Evolutionary conservation across 37 sponge, comb jelly and placozoan genomes (phyloP), one percentile per base, ranked within the genome.

Genomic region (Halichondria panicea): DNA sequence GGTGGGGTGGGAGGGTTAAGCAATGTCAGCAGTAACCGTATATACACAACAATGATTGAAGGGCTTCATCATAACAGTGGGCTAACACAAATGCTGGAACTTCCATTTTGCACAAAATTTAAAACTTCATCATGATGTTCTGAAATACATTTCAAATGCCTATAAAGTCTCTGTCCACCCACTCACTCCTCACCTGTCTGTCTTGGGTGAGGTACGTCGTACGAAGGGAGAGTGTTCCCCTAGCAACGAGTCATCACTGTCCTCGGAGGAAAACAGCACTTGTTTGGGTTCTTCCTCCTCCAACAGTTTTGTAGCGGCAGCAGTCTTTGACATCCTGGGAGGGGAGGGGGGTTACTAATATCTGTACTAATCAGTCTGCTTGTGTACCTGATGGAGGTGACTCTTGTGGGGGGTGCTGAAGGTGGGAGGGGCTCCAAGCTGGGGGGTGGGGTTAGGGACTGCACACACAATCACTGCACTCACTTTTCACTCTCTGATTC

Each of bases 181-280:
- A n/a, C n/a, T n/a, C n/a, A n/a, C n/a, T n/a, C n/a, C n/a, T n/a
- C n/a, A n/a, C n/a, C n/a, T n/a, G n/a, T n/a, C n/a, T n/a, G n/a
- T n/a, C n/a, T n/a, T n/a, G n/a, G n/a, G n/a, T 63, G 42, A 5
- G 9, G 55, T 4, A 11, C 30, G 72, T 34, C 54, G 63, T 9
- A 86, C 70, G 48, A 86, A 86, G 3, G 87, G 87, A 24, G 87
- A 86, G 54, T 80, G 75, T 21, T 86, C 87, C 30, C 87, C 87
- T 27, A 86, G 54, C 7, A 86, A 0, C 3, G 80, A 79, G 70
- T 86, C 87, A 74, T 86, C 87, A 79, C 87, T 86, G 28, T 79
- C 84, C 28, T 64, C 67, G 0, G 41, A 46, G 19, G 28, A 28
- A 15, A n/a, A n/a, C n/a, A n/a, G n/a, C n/a, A n/a, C n/a, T n/a